Percentiles rank a stretch among this genome's conserved stretches.
Evolutionary conservation across 2,113 vertebrate species (phyloP).

Genomic region (Bostrychus sinensis): DNA sequence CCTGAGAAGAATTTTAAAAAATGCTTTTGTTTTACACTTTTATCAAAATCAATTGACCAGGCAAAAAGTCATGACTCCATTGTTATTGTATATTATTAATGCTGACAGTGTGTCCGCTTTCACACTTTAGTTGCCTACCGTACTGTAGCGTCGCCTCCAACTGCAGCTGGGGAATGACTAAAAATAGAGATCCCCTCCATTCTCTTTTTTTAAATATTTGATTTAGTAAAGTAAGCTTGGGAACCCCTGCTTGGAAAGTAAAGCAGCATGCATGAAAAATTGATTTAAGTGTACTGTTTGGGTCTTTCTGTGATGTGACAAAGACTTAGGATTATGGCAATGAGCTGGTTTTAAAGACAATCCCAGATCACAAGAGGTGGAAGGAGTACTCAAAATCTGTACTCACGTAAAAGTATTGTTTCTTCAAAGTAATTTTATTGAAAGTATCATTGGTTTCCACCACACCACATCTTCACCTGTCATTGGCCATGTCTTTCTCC

Average conservation of each 20-base stretch:
- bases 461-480: conserved; percentile 2
- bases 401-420: not conserved
- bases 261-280: conserved; percentile 50
- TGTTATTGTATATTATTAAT: conserved; percentile 8
- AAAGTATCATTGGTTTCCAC: too few species aligned
- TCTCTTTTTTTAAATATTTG: conserved; percentile 62
- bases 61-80: not conserved
- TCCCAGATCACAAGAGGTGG: not conserved
- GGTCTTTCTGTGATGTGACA: conserved; percentile 10
- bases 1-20: not conserved
- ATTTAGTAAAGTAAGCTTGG: conserved; percentile 52
- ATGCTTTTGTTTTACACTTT: not conserved
- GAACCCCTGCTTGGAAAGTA: conserved; percentile 39
- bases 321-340: conserved; percentile 10
- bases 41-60: not conserved
- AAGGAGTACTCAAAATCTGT: not conserved
- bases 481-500: conserved; percentile 8
- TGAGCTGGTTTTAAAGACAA: not conserved
- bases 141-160: conserved; percentile 14
- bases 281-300: conserved; percentile 15
- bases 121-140: conserved; percentile 19
- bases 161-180: conserved; percentile 38
- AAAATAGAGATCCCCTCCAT: conserved; percentile 48
- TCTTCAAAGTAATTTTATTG: too few species aligned
- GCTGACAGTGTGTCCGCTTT: conserved; percentile 1